Evolutionary conservation across 2,113 vertebrate genomes (phyloP).

Genomic region (Trematomus loennbergii): DNA sequence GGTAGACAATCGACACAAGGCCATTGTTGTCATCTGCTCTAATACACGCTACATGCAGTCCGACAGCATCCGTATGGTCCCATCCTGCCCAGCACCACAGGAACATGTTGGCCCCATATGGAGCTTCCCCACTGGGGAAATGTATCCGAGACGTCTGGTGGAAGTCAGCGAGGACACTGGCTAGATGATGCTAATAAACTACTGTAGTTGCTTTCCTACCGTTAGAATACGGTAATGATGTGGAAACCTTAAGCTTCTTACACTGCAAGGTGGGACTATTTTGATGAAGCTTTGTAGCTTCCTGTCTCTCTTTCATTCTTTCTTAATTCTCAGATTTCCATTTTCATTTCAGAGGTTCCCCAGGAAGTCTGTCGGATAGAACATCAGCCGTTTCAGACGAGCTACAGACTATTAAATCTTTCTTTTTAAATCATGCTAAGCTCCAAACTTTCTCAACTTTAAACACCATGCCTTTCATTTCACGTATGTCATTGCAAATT

Average conservation of each 20-base stretch:
- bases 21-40: constrained; percentile 48
- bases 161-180: constrained; percentile 31
- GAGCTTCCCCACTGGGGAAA: constrained; percentile 49
- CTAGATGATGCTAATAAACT: constrained; percentile 37
- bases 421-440: not conserved
- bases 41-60: constrained; percentile 32
- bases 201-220: constrained; percentile 9
- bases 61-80: constrained; percentile 47
- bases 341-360: constrained; percentile 37
- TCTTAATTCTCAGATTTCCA: constrained; percentile 30
- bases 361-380: constrained; percentile 12
- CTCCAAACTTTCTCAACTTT: constrained; percentile 17
- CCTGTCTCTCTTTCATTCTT: constrained; percentile 7
- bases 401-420: not conserved
- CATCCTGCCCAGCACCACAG: constrained; percentile 17
- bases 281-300: constrained; percentile 28
- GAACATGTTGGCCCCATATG: constrained; percentile 62
- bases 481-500: not conserved
- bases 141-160: constrained; percentile 39
- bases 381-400: constrained; percentile 11
- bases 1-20: constrained; percentile 51
- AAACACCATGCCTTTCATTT: not conserved
- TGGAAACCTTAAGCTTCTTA: constrained; percentile 55
- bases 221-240: constrained; percentile 24
- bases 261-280: constrained; percentile 47